Percentiles rank a stretch among this genome's conserved stretches.
These are phyloP conservation scores for Sphenodon punctatus DNA, from an alignment of 2,797 vertebrate genomes.

Conservation along the genomic window DNA sequence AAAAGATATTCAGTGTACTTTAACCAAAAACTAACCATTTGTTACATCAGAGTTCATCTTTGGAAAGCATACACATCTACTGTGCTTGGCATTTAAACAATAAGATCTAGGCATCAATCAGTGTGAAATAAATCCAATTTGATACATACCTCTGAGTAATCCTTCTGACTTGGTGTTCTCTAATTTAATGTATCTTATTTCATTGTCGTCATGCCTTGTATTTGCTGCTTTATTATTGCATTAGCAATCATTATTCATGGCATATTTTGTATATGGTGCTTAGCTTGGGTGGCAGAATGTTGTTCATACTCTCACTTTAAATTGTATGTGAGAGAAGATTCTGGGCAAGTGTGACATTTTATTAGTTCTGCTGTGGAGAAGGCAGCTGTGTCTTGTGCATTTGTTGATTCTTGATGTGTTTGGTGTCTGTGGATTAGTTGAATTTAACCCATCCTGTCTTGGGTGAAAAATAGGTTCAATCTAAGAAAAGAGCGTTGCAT, in stretches of 20 bases:
- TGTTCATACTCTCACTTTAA: conserved; percentile 19
- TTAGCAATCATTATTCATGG: neutral
- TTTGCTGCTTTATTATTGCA: neutral
- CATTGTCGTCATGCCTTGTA: neutral
- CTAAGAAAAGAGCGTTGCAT: neutral
- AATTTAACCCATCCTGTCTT: conserved; percentile 16
- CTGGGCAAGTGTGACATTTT: neutral
- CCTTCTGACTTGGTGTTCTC: neutral
- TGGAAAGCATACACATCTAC: neutral
- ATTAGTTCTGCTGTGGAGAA: conserved; percentile 32
- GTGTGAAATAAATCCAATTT: neutral
- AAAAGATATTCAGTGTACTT: neutral
- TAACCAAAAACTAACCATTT: neutral
- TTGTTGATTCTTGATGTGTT: conserved; percentile 5
- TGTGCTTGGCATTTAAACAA: neutral
- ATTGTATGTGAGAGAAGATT: conserved; percentile 12
- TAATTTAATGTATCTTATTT: neutral
- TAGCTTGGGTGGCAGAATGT: neutral
- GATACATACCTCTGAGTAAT: neutral
- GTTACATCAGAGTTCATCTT: neutral
- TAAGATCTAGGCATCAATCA: neutral
- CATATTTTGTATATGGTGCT: neutral
- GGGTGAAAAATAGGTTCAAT: conserved; percentile 8
- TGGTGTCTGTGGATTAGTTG: neutral
- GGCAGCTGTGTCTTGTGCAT: conserved; percentile 19